phyloP scores from a whole-genome alignment of 2,797 vertebrate genomes.

The Lithobates sylvaticus region DNA sequence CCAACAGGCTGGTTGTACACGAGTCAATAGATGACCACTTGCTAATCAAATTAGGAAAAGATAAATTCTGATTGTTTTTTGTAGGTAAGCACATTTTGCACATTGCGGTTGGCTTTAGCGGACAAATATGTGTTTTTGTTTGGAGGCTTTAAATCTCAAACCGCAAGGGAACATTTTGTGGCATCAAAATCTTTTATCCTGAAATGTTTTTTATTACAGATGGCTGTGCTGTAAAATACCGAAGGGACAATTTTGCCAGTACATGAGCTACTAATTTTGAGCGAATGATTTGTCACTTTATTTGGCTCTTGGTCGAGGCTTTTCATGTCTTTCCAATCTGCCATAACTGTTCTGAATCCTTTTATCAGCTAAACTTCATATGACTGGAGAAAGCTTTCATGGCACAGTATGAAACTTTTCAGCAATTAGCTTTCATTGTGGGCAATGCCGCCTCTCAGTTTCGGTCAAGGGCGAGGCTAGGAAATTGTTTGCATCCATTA shows the following conservation, averaged over 20 bases:
- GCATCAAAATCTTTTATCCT: not conserved
- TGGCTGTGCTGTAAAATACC: not conserved
- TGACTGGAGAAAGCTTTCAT: constrained; percentile 37
- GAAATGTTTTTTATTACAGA: not conserved
- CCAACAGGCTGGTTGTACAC: too few relatives aligned
- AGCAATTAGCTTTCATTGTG: constrained; percentile 32
- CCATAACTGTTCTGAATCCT: constrained; percentile 19
- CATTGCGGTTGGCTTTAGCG: too few relatives aligned
- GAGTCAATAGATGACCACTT: too few relatives aligned
- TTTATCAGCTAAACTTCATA: constrained; percentile 24
- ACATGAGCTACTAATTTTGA: constrained; percentile 37
- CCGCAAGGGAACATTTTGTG: not conserved
- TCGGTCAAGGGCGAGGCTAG: not conserved
- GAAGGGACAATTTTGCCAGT: constrained; percentile 10
- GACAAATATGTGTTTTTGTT: too few relatives aligned
- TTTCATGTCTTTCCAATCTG: constrained; percentile 36
- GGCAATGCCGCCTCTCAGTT: constrained; percentile 9
- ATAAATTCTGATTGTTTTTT: too few relatives aligned
- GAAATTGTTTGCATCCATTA: constrained; percentile 22
- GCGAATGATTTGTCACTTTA: constrained; percentile 28
- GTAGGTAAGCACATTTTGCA: too few relatives aligned
- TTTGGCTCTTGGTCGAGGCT: not conserved
- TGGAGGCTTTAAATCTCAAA: too few relatives aligned
- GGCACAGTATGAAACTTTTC: constrained; percentile 5
- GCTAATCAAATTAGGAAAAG: too few relatives aligned